A percentile compares a stretch with the other conserved stretches of the same genome.
These are phyloP conservation scores for Flexamia atlantica DNA, from an alignment of 2,888 invertebrate species.

Conservation along the genomic window DNA sequence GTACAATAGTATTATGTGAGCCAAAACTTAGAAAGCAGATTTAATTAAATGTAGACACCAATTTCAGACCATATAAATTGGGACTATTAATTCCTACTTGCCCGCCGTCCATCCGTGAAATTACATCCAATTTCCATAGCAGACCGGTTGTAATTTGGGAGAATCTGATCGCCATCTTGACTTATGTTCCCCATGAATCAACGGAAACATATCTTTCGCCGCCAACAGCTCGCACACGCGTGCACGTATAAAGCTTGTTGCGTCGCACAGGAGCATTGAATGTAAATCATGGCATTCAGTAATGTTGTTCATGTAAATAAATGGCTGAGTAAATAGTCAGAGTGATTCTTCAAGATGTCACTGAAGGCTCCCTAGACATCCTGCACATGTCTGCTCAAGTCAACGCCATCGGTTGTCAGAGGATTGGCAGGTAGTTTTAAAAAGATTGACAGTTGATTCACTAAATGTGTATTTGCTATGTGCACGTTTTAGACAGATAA, in stretches of 20 bases:
- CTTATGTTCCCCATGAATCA: background rate
- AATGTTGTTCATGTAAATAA: background rate
- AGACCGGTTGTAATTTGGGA: conserved; percentile 15
- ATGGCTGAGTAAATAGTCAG: conserved; percentile 4
- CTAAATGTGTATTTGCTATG: too few relatives aligned
- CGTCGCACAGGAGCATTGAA: background rate
- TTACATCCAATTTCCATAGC: conserved; percentile 23
- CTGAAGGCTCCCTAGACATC: background rate
- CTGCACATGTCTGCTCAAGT: too few relatives aligned
- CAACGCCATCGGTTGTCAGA: too few relatives aligned
- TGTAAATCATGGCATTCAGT: background rate
- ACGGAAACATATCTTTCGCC: background rate
- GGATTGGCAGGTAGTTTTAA: too few relatives aligned
- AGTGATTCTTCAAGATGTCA: conserved; percentile 11
- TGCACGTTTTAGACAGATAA: too few relatives aligned
- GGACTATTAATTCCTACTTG: background rate
- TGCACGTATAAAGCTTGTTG: background rate
- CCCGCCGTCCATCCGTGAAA: conserved; percentile 9
- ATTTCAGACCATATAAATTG: background rate
- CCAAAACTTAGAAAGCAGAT: background rate
- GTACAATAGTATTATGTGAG: too few relatives aligned
- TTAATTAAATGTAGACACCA: background rate
- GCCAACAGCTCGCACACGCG: background rate
- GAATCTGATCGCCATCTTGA: background rate
- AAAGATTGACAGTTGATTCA: too few relatives aligned